Conservation (phyloP, 2,113 vertebrate species). For the Callocephalon fimbriatum region DNA sequence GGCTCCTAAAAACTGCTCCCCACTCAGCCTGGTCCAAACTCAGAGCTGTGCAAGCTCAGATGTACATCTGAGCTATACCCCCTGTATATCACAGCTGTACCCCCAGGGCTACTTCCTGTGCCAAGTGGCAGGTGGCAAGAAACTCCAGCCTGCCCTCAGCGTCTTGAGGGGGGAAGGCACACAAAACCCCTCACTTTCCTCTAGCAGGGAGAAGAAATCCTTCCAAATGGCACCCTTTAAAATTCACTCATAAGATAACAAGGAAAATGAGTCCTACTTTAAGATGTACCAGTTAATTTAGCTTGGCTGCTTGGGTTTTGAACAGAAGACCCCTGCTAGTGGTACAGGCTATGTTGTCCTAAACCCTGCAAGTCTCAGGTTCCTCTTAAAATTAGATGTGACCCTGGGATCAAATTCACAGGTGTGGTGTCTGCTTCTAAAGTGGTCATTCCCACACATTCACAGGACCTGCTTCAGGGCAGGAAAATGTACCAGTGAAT, state of each 20-base stretch:
- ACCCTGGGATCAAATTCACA: neutral
- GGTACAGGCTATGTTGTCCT: neutral
- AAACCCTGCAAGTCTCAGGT: neutral
- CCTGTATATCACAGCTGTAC: rapidly evolving
- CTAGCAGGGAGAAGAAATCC: neutral
- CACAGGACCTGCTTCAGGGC: conserved; percentile 4
- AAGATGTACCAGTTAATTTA: neutral
- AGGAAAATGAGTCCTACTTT: neutral
- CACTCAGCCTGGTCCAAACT: neutral
- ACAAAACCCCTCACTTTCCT: rapidly evolving
- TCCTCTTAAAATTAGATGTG: neutral
- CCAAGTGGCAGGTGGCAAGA: rapidly evolving
- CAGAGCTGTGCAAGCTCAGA: neutral
- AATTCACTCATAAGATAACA: rapidly evolving
- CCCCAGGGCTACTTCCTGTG: neutral
- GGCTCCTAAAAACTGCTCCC: neutral
- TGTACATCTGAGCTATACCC: neutral
- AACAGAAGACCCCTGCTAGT: neutral
- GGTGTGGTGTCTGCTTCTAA: neutral
- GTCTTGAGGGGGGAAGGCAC: rapidly evolving
- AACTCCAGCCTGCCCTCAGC: neutral
- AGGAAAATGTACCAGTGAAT: neutral
- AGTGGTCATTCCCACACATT: neutral
- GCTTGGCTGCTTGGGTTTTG: neutral
- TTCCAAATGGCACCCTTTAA: neutral